A percentile compares a stretch with the other conserved stretches of the same genome.
These are phyloP conservation scores for Diarsia dahlii DNA, from an alignment of 2,888 invertebrate species.

Conservation along the genomic window DNA sequence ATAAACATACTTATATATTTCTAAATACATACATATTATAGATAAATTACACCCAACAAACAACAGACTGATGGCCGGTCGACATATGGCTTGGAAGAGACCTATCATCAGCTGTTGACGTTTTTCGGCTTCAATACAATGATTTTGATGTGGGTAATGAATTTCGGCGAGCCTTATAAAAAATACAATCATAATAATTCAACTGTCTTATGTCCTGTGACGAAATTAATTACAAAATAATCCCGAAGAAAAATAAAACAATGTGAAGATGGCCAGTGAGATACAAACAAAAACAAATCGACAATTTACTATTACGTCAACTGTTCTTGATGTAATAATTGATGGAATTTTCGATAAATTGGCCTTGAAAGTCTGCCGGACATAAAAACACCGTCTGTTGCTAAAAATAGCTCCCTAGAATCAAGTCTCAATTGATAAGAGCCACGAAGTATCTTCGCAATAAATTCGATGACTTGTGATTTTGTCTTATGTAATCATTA, in stretches of 20 bases:
- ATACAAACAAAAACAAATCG: background rate
- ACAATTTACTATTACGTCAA: background rate
- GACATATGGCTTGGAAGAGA: too few relatives aligned
- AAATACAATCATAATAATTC: too few relatives aligned
- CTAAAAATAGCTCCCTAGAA: conserved; percentile 3
- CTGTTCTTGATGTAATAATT: background rate
- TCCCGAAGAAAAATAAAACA: background rate
- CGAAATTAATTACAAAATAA: background rate
- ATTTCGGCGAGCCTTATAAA: too few relatives aligned
- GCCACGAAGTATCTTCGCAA: background rate
- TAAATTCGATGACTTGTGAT: background rate
- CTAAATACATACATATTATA: too few relatives aligned
- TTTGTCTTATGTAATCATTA: background rate
- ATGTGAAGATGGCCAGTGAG: background rate
- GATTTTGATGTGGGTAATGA: background rate
- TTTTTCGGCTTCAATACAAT: background rate
- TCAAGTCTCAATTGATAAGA: background rate
- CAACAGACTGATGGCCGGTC: too few relatives aligned
- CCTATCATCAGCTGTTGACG: background rate
- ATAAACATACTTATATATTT: too few relatives aligned
- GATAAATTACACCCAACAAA: too few relatives aligned
- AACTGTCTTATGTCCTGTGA: background rate
- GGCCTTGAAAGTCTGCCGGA: background rate
- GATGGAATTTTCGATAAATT: background rate
- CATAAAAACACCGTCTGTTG: background rate